Base-by-base conservation (phyloP, 2,888 invertebrate genomes). In the Protonemura montana region DNA sequence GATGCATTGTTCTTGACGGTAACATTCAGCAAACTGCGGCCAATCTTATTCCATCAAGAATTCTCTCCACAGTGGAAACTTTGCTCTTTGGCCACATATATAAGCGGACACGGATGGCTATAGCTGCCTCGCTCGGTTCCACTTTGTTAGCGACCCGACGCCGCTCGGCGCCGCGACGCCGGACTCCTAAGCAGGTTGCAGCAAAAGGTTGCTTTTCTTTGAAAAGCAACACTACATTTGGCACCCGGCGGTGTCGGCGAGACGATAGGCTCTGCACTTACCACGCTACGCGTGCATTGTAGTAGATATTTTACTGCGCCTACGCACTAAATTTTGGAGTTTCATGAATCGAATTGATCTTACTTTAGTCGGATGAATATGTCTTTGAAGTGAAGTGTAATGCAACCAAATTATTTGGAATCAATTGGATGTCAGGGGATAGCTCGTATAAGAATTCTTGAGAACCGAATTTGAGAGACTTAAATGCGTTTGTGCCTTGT, bases 61-160 rank as follows among this genome's bases (percentile, higher is more conserved):
- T 29, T 81, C 81, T 28, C 30, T 13, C 25, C 81, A 81, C 81
- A 81, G 30, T 81, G 81, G 6, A 28, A 81, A 81, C 81, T 81
- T 30, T 81, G 81, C 81, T 81, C 30, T 81, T 81, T 30, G 81
- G 26, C 3, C 76, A 26, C 26, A 76, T 13, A 76, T 3, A 3
- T 35, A 35, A 10, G 35, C 10, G 35, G 35, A 10, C 35, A 6
- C 35, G 35, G 35, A n/a, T n/a, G n/a, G n/a, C n/a, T n/a, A n/a
- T n/a, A n/a, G n/a, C n/a, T n/a, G 59, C 21, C 13, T 10, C 21
- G 59, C 21, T 59, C 21, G 59, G 16, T 59, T 10, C 59, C 59
- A 59, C 59, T 59, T 13, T 21, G 59, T 59, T 59, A 59, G 21
- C 59, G 59, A 41, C 6, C 41, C 41, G 41, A 41, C 41, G 13